These are phyloP conservation scores for Eurytoma californica DNA, from an alignment of 2,888 invertebrate genomes.

Conservation along the genomic window DNA sequence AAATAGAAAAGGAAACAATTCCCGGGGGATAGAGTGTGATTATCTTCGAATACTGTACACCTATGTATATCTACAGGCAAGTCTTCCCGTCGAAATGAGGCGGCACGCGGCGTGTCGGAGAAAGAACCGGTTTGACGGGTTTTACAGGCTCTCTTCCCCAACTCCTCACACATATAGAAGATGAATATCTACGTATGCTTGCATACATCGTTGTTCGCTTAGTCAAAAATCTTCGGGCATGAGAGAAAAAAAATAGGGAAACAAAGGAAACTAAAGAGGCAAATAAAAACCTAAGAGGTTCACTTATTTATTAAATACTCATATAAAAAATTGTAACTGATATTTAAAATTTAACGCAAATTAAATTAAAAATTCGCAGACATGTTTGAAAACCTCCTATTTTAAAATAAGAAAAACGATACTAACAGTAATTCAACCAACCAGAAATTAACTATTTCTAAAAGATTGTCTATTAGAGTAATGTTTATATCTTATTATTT, in stretches of 20 bases:
- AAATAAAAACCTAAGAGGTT: background rate
- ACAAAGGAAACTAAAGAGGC: background rate
- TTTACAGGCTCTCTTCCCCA: slow-evolving; percentile 62
- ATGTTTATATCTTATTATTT: too few relatives aligned
- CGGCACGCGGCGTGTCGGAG: slow-evolving; percentile 38
- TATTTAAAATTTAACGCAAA: background rate
- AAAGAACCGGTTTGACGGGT: slow-evolving; percentile 72
- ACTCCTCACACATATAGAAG: slow-evolving; percentile 43
- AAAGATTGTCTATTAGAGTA: too few relatives aligned
- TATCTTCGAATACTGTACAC: too few relatives aligned
- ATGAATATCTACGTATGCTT: background rate
- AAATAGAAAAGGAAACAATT: slow-evolving; percentile 2
- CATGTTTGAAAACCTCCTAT: too few relatives aligned
- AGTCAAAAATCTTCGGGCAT: slow-evolving; percentile 1
- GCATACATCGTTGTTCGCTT: background rate
- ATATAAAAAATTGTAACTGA: background rate
- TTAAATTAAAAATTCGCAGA: too few relatives aligned
- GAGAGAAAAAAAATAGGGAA: background rate
- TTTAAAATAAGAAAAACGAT: too few relatives aligned
- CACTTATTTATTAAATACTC: background rate
- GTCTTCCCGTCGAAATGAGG: slow-evolving; percentile 40
- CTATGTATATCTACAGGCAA: background rate
- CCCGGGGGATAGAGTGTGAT: background rate
- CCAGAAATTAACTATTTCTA: too few relatives aligned
- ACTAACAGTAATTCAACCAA: too few relatives aligned